Evolutionary conservation across 1,140 invertebrate genomes (phyloP).

Genomic region (Apis florea): DNA sequence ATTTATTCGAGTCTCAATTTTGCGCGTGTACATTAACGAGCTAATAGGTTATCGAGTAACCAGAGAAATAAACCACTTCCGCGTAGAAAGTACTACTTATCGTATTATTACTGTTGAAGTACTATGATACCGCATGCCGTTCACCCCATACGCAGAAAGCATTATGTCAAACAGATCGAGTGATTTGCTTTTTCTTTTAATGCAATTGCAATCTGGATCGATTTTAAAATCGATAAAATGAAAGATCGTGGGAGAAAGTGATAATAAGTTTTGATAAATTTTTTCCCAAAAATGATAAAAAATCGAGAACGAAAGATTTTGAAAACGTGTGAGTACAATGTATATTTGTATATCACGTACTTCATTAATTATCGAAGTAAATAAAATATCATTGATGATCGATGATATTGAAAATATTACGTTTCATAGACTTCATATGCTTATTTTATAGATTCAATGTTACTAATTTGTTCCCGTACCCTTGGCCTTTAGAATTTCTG

Average conservation of each 20-base stretch:
- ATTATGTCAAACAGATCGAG: slow-evolving; percentile 20
- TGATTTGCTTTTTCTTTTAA: background rate
- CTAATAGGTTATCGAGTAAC: slow-evolving; percentile 13
- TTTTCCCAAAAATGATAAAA: too few species aligned
- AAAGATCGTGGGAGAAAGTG: too few species aligned
- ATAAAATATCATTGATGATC: background rate
- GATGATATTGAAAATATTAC: background rate
- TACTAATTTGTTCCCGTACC: background rate
- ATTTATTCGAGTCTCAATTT: background rate
- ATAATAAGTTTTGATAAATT: too few species aligned
- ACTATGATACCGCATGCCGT: slow-evolving; percentile 21
- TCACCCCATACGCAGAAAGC: background rate
- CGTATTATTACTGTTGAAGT: slow-evolving; percentile 26
- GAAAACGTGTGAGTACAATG: background rate
- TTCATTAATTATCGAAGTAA: background rate
- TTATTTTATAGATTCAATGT: background rate
- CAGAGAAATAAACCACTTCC: slow-evolving; percentile 56
- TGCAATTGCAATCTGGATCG: too few species aligned
- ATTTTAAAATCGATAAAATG: too few species aligned
- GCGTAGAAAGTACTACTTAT: slow-evolving; percentile 70
- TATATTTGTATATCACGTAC: background rate
- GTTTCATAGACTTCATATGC: background rate
- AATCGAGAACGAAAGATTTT: background rate
- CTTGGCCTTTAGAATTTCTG: slow-evolving; percentile 20
- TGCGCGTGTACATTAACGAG: background rate